phyloP scores from a whole-genome alignment of 2,888 invertebrate species.

The Eurois occulta region DNA sequence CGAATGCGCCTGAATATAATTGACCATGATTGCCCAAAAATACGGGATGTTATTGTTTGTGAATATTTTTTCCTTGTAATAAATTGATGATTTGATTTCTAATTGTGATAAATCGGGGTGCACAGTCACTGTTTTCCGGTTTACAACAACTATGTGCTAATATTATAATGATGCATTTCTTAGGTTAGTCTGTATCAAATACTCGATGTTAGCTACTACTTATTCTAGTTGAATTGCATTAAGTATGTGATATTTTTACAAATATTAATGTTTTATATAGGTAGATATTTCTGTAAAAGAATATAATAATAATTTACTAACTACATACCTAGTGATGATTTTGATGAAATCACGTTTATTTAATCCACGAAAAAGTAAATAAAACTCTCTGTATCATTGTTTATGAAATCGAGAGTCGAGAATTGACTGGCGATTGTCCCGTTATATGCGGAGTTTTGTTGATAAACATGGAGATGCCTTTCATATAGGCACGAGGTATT shows the following conservation, averaged over 20 bases:
- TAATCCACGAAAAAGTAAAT: neutral
- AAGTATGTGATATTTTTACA: slow-evolving; percentile 1
- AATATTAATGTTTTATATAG: neutral
- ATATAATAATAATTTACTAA: neutral
- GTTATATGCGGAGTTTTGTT: neutral
- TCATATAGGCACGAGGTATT: neutral
- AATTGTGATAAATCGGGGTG: neutral
- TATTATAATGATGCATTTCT: neutral
- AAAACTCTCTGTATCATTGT: neutral
- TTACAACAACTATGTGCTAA: neutral
- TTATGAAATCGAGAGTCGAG: neutral
- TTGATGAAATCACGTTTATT: neutral
- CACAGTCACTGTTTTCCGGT: neutral
- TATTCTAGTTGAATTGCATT: neutral
- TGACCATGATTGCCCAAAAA: neutral
- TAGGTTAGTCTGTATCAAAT: slow-evolving; percentile 1
- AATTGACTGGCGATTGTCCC: neutral
- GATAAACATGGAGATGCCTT: neutral
- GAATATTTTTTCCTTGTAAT: neutral
- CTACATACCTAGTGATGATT: neutral
- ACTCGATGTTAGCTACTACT: neutral
- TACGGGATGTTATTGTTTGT: neutral
- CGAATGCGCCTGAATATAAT: neutral
- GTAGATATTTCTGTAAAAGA: neutral
- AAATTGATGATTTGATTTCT: neutral